Evolutionary conservation across 2,888 invertebrate genomes (phyloP), one percentile per base, ranked within the genome.

Genomic region (Calameuta pallipes): DNA sequence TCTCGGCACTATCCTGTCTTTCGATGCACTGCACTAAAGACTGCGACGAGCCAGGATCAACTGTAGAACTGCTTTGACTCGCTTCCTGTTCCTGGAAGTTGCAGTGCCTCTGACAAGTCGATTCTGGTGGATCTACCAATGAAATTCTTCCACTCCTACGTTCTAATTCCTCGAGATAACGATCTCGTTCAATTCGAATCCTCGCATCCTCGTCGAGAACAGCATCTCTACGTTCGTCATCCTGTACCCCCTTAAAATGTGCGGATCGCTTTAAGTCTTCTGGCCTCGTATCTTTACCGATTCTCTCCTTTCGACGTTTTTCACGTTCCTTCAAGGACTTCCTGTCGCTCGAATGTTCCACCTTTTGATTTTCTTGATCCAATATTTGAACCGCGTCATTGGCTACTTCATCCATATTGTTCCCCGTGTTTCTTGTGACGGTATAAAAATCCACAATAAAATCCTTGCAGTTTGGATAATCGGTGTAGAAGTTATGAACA

Each of bases 401-500:
- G 68, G 91, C 91, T 3, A 90, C 83, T 78, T 91, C 91, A 79
- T 91, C 91, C 90, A 91, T 90, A 77, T 91, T 91, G 77, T 84
- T 86, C 3, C 90, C 91, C 23, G 87, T 91, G 80, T 91, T 91
- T 35, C 83, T 85, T 11, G 91, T 91, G 30, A 91, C 90, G 3
- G 90, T 91, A 80, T 91, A 91, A 81, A 91, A 91, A 83, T 93
- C 92, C 12, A 92, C 90, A 81, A 95, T 94, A 34, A 94, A 92
- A 79, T 95, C 95, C 79, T 94, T 93, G 84, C 95, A 95, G 81
- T 94, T 94, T 1, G 94, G 94, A 85, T 95, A 95, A 86, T 95
- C 95, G 15, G 94, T 94, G 89, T 95, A 96, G 91, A 96, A 95
- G 84, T 94, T 93, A 74, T 94, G 93, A 35, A 95, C 94, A 85